A percentile compares a stretch with the other conserved stretches of the same genome.
These are phyloP conservation scores for Enteromius afrohamiltoni DNA, from an alignment of 2,797 vertebrate genomes.

Conservation along the genomic window DNA sequence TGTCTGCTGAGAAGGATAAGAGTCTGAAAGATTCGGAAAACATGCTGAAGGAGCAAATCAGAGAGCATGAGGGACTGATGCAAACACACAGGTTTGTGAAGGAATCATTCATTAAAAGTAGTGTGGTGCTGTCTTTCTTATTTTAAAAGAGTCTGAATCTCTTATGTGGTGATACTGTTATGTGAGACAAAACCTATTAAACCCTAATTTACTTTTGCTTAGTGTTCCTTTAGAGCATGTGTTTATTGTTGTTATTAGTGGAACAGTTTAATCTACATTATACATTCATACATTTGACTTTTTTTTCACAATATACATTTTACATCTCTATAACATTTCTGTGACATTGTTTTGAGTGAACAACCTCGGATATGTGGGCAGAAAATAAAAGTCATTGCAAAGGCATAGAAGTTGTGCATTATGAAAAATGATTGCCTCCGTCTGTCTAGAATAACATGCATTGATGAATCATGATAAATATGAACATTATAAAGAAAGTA, in stretches of 20 bases:
- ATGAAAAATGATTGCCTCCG: background rate
- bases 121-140: background rate
- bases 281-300: too few species aligned
- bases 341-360: background rate
- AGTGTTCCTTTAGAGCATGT: background rate
- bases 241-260: background rate
- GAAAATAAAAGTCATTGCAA: background rate
- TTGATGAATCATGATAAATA: background rate
- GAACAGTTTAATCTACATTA: background rate
- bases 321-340: background rate
- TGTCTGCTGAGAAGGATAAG: slow-evolving; percentile 74
- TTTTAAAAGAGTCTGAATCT: background rate
- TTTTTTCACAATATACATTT: too few species aligned
- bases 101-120: background rate
- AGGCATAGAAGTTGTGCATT: background rate
- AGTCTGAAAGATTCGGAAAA: slow-evolving; percentile 72
- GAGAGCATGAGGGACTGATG: slow-evolving; percentile 60
- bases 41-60: slow-evolving; percentile 67
- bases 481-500: background rate
- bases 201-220: background rate
- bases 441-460: background rate
- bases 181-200: background rate
- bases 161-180: background rate
- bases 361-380: background rate
- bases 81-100: slow-evolving; percentile 67